phyloP scores from a whole-genome alignment of 2,113 vertebrate genomes.

The Neodon shergylaensis region DNA sequence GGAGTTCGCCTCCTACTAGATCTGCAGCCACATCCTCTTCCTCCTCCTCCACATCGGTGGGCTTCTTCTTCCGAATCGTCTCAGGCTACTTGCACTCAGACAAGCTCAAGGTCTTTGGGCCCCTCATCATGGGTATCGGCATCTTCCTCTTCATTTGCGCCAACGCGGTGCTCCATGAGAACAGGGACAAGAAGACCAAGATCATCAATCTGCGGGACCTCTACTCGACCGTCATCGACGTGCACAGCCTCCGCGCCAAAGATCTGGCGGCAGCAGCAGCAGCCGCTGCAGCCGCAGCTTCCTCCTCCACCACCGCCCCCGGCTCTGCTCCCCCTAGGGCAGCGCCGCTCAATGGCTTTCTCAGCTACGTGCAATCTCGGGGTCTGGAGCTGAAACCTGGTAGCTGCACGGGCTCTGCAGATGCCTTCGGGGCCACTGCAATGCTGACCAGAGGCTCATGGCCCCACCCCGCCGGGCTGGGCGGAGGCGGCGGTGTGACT shows the following conservation, averaged over 20 bases:
- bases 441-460: conserved; percentile 89
- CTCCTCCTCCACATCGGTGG: conserved; percentile 50
- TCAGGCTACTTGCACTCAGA: conserved; percentile 94
- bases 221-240: conserved; percentile 98
- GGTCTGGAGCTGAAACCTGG: conserved; percentile 87
- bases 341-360: conserved; percentile 92
- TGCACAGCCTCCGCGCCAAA: conserved; percentile 94
- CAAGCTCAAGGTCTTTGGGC: conserved; percentile 95
- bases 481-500: conserved; percentile 10
- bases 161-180: conserved; percentile 96
- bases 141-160: conserved; percentile 99
- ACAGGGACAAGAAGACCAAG: conserved; percentile 96
- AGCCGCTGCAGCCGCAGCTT: conserved; percentile 57
- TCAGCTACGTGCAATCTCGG: conserved; percentile 90
- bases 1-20: conserved; percentile 35
- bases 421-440: conserved; percentile 84
- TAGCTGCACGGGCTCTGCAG: conserved; percentile 45
- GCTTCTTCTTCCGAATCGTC: conserved; percentile 90
- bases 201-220: conserved; percentile 97
- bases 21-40: background rate
- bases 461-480: conserved; percentile 87
- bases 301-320: conserved; percentile 45
- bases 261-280: conserved; percentile 79
- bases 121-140: conserved; percentile 97
- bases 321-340: conserved; percentile 57